Percentiles rank a stretch among this genome's conserved stretches.
phyloP scores from a whole-genome alignment of 2,113 vertebrate genomes.

The Leptocoma aspasia region DNA sequence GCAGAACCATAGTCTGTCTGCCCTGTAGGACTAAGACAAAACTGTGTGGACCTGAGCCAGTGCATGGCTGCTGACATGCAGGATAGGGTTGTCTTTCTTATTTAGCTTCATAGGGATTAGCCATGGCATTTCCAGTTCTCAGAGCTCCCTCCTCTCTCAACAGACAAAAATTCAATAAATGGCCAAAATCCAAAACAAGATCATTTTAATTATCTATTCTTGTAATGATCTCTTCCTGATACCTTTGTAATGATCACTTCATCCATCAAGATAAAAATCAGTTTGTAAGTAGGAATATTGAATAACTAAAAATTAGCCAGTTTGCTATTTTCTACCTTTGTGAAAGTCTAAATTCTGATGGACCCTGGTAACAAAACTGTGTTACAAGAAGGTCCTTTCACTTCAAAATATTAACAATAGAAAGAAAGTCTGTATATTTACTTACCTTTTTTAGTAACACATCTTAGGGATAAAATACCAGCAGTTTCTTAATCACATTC shows the following conservation, averaged over 20 bases:
- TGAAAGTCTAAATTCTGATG: not conserved
- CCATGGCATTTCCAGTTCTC: not conserved
- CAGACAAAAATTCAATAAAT: not conserved
- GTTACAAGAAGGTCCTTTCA: not conserved
- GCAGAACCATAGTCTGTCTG: not conserved
- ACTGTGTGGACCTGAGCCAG: not conserved
- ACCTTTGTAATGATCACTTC: not conserved
- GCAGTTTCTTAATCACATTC: not conserved
- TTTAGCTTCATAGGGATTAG: not conserved
- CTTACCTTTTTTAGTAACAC: not conserved
- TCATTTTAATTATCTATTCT: not conserved
- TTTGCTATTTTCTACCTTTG: not conserved
- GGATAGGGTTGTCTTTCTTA: not conserved
- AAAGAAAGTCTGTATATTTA: not conserved
- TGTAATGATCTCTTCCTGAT: not conserved
- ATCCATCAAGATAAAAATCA: not conserved
- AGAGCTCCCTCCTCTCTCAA: not conserved
- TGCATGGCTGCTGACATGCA: rapidly evolving
- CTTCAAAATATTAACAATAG: not conserved
- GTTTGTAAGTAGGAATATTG: not conserved
- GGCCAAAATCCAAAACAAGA: not conserved
- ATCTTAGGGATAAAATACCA: not conserved
- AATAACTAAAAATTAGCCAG: not conserved
- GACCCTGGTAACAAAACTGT: not conserved
- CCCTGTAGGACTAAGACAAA: not conserved